A percentile compares a stretch with the other conserved stretches of the same genome.
Evolutionary conservation across 2,113 vertebrate genomes (phyloP).

Genomic region (Physeter macrocephalus): DNA sequence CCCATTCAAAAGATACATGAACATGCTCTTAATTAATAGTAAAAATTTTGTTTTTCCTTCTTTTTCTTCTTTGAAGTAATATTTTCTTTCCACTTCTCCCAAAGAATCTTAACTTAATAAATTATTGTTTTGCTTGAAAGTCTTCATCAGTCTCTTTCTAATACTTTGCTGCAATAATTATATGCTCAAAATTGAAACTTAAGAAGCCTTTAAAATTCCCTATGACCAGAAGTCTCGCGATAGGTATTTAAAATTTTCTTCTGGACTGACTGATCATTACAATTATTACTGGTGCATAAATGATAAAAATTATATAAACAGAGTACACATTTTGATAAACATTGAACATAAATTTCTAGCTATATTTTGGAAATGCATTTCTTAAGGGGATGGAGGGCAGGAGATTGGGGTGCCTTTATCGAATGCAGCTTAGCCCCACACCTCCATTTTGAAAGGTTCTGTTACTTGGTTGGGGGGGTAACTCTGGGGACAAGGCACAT

Average conservation of each 20-base stretch:
- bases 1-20: not conserved
- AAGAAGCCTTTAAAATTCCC: not conserved
- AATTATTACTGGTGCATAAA: not conserved
- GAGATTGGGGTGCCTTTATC: not conserved
- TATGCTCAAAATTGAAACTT: not conserved
- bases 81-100: not conserved
- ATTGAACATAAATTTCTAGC: not conserved
- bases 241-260: not conserved
- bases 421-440: not conserved
- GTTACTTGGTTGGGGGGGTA: not conserved
- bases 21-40: not conserved
- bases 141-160: not conserved
- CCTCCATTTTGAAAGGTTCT: not conserved
- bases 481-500: not conserved
- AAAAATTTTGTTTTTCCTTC: not conserved
- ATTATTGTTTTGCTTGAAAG: not conserved
- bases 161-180: not conserved
- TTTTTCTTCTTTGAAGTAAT: not conserved
- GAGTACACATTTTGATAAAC: not conserved
- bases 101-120: not conserved
- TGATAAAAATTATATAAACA: not conserved
- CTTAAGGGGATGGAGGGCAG: not conserved
- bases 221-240: not conserved
- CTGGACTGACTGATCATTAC: not conserved
- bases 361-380: not conserved